Evolutionary conservation across 2,113 vertebrate species (phyloP).

Genomic region (Hepsetus odoe): DNA sequence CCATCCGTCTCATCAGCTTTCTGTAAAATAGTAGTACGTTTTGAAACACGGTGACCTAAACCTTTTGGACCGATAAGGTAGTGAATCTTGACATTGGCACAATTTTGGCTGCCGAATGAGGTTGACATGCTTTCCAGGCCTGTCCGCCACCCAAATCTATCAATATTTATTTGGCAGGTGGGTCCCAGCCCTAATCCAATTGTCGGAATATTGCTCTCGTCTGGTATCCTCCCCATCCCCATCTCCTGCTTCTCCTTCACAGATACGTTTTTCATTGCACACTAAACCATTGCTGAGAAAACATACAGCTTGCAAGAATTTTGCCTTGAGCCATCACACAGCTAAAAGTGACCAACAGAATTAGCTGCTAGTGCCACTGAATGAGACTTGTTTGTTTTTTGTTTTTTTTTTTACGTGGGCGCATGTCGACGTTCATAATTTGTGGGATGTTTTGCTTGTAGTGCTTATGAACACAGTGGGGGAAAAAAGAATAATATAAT

Average conservation of each 20-base stretch:
- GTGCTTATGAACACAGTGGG: too few relatives aligned
- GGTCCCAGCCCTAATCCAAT: conserved; percentile 18
- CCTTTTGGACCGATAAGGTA: conserved; percentile 41
- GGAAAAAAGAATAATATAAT: too few relatives aligned
- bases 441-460: too few relatives aligned
- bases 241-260: not conserved
- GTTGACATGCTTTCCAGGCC: conserved; percentile 63
- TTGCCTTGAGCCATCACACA: not conserved
- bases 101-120: conserved; percentile 53
- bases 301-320: not conserved
- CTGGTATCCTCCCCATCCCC: not conserved
- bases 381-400: not conserved
- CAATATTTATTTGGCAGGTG: conserved; percentile 63
- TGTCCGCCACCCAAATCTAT: conserved; percentile 60
- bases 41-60: conserved; percentile 55
- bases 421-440: too few relatives aligned
- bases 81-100: conserved; percentile 38
- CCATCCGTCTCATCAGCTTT: conserved; percentile 37
- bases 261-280: not conserved
- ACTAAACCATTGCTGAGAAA: conserved; percentile 7
- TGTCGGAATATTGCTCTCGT: conserved; percentile 33
- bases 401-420: not conserved
- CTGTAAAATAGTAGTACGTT: conserved; percentile 35
- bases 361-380: not conserved
- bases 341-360: not conserved